Conservation (phyloP, 2,113 vertebrate species). For the Furnarius figulus region DNA sequence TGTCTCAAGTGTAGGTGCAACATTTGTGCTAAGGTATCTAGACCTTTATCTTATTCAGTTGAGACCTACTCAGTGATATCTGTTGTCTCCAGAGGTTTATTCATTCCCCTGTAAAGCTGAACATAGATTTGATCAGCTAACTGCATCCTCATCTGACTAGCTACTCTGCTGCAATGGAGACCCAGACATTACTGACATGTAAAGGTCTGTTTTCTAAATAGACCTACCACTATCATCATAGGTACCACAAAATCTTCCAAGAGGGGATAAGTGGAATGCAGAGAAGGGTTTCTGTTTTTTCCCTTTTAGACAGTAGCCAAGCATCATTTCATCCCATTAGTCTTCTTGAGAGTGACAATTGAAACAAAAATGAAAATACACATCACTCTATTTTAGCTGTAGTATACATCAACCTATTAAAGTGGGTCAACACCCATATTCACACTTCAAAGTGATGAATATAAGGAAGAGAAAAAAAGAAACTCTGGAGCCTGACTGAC, state of each 20-base stretch:
- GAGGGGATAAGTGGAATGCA: not conserved
- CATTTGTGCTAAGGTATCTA: not conserved
- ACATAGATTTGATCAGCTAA: not conserved
- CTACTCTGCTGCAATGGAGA: not conserved
- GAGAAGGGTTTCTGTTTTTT: not conserved
- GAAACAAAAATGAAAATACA: not conserved
- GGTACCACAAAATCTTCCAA: not conserved
- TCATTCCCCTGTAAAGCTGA: not conserved
- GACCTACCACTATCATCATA: not conserved
- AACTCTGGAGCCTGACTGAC: not conserved
- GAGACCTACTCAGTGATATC: not conserved
- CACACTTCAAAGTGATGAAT: not conserved
- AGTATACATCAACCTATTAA: not conserved
- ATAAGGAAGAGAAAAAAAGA: not conserved
- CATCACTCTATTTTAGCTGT: not conserved
- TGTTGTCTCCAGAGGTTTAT: not conserved
- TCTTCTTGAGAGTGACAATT: not conserved
- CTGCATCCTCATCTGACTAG: not conserved
- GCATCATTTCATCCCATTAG: not conserved
- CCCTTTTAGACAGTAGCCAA: not conserved
- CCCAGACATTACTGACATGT: rapidly evolving
- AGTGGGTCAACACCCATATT: not conserved
- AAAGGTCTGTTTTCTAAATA: not conserved
- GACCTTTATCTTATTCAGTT: not conserved
- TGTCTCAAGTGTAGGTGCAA: not conserved